A percentile compares a stretch with the other conserved stretches of the same genome.
Evolutionary conservation across 2,888 invertebrate species (phyloP).

Genomic region (Chirona hameri): DNA sequence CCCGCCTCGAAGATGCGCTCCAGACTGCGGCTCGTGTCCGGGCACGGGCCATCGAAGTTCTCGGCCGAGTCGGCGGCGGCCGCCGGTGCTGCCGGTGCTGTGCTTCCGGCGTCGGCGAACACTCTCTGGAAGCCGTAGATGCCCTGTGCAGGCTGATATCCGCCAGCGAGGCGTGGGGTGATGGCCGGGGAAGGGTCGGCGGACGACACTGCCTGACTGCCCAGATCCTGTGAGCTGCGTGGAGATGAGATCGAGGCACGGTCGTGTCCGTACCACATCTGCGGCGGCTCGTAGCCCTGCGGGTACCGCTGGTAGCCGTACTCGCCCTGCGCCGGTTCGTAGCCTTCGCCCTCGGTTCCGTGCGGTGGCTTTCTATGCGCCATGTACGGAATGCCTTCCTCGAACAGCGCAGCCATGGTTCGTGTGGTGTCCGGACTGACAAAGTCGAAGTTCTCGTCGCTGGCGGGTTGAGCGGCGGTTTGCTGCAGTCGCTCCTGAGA

Average conservation of each 20-base stretch:
- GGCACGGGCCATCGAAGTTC: not conserved
- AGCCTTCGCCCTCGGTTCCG: not conserved
- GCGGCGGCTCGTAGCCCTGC: not conserved
- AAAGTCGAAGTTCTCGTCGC: too few species aligned
- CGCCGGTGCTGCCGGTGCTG: not conserved
- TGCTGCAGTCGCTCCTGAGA: not conserved
- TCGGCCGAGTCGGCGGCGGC: not conserved
- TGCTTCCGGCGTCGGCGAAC: not conserved
- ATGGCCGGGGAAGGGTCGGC: not conserved
- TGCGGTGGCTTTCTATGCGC: not conserved
- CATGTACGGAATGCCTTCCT: not conserved
- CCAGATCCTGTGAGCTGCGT: conserved; percentile 6
- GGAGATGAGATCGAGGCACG: not conserved
- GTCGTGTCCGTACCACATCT: conserved; percentile 3
- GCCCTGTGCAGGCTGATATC: conserved; percentile 1
- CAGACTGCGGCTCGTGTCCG: not conserved
- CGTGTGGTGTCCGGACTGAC: too few species aligned
- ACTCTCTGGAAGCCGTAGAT: conserved; percentile 13
- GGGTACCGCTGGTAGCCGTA: conserved; percentile 3
- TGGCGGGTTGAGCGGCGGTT: not conserved
- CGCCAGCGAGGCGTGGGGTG: not conserved
- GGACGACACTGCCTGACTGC: not conserved
- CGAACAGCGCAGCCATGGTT: not conserved
- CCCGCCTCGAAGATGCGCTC: conserved; percentile 10
- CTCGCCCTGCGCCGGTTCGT: not conserved